Conservation (phyloP, 2,797 vertebrate species). For the Luscinia luscinia region DNA sequence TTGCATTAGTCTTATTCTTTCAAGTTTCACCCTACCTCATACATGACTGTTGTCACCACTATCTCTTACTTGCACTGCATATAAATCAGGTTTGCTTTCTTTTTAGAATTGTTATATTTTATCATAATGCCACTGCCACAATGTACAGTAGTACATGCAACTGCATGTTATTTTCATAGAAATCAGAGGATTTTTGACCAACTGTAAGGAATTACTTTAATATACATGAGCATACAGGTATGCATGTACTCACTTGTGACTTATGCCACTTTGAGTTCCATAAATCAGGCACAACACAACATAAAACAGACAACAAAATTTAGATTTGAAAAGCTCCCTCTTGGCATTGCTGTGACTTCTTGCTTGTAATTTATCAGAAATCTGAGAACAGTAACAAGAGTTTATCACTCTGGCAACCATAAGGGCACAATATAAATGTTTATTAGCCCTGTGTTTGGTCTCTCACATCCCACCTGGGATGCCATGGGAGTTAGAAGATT, state of each 20-base stretch:
- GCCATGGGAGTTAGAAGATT: not conserved
- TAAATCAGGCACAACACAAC: not conserved
- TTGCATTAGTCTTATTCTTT: not conserved
- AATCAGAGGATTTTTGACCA: not conserved
- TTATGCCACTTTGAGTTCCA: not conserved
- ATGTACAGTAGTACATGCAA: not conserved
- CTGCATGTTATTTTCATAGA: not conserved
- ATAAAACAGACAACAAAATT: not conserved
- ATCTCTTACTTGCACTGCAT: not conserved
- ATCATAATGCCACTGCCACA: not conserved
- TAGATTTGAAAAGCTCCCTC: not conserved
- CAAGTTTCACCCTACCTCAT: not conserved
- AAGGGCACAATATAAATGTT: not conserved
- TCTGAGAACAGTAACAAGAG: not conserved
- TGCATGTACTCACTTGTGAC: not conserved
- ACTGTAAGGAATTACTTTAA: not conserved
- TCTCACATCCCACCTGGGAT: not conserved
- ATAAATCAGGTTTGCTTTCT: not conserved
- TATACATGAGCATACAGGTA: rapidly evolving
- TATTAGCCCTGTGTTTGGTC: not conserved
- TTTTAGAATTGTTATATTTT: not conserved
- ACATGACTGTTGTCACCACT: not conserved
- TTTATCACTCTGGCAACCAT: not conserved
- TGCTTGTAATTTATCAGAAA: not conserved
- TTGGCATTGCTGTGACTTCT: not conserved